Conservation (phyloP, 2,113 vertebrate species). For the Petaurus breviceps region DNA sequence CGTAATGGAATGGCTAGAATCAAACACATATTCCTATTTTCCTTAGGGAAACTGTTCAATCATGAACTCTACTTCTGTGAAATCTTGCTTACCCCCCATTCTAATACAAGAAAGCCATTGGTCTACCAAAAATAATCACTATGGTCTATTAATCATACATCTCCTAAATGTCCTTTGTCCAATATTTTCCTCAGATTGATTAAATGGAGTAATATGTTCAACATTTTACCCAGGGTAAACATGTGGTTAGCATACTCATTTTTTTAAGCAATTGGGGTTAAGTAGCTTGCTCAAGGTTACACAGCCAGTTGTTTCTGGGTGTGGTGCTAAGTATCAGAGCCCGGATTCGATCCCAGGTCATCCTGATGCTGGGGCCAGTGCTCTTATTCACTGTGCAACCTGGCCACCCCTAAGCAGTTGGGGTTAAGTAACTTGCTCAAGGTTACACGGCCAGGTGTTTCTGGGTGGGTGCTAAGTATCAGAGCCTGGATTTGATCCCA, state of each 20-base stretch:
- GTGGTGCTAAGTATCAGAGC: too few relatives aligned
- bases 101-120: background rate
- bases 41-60: background rate
- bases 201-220: background rate
- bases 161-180: background rate
- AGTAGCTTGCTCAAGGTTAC: too few relatives aligned
- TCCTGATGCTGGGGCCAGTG: too few relatives aligned
- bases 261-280: too few relatives aligned
- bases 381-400: too few relatives aligned
- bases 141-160: background rate
- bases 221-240: background rate
- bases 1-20: background rate
- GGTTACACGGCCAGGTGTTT: too few relatives aligned
- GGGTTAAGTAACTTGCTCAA: too few relatives aligned
- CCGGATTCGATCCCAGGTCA: too few relatives aligned
- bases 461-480: too few relatives aligned
- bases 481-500: too few relatives aligned
- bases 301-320: too few relatives aligned
- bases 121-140: background rate
- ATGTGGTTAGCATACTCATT: background rate
- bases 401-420: too few relatives aligned
- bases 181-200: background rate
- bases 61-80: background rate
- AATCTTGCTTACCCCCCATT: background rate
- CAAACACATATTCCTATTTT: background rate